Evolutionary conservation across 2,113 vertebrate species (phyloP), one percentile per base, ranked within the genome.

Genomic region (Acrocephalus arundinaceus): DNA sequence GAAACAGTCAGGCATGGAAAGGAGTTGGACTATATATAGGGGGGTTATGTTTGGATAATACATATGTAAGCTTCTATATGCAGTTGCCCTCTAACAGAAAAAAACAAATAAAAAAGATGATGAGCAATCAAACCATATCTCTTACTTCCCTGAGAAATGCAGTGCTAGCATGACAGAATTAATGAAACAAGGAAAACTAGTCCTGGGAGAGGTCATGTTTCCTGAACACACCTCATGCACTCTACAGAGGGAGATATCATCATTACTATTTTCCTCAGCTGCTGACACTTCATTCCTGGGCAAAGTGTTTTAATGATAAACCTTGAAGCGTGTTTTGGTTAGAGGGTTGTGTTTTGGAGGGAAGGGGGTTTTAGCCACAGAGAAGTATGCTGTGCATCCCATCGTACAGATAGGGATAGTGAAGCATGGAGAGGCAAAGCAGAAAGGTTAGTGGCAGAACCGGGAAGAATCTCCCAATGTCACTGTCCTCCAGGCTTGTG

Each of bases 181-280:
- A 82, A 76, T 73, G 52, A 82, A 87, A 87, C n/a, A 46, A 46
- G 77, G 87, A 73, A 94, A 94, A 93, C 70, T 54, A 57, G 37
- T 79, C 51, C 72, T 85, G 67, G 23, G 58, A 96, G 71, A 85
- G 66, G 62, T 93, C 66, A 73, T 1, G 0, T 62, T 83, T 87
- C 23, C 46, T 0, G 0, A 94, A 62, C 41, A 67, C 46, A 87
- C 57, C 49, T 87, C 37, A 41, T 39, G 39, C 63, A 16, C 58
- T 58, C 82, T 54, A 76, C n/a, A 91, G 37, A 52, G 58, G 57
- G 31, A 68, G 49, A 33, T n/a, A 72, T 2, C 71, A 72, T 57
- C 39, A 27, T 13, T 75, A 35, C 58, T 39, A 0, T 49, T 93
- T 54, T 68, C 85, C 63, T 91, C 71, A 65, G 39, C 39, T 87